Base-by-base conservation (phyloP, 1,140 invertebrate species). In the Ooceraea biroi region DNA sequence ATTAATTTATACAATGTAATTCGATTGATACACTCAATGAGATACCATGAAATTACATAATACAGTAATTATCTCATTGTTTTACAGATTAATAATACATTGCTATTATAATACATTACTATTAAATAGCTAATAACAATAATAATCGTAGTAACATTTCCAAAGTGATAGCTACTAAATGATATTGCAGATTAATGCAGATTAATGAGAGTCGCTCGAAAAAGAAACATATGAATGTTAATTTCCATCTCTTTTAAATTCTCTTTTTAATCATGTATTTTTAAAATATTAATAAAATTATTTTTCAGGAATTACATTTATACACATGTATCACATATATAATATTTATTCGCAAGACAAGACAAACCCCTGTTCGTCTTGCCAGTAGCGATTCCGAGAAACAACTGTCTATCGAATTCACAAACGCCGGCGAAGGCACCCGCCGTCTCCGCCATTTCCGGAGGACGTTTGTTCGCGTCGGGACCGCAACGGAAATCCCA, bases 381-480 rank as follows among this genome's bases (percentile, higher is more conserved):
- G 36, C 36, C 36, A 3, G 4, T 19, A 63, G n/a, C 3, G 36
- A 3, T 12, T 41, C 14, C 12, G 14, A 66, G 25, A 4, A 8
- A 48, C 66, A 22, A 17, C 12, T 46, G n/a, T 71, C n/a, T 69
- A 57, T 71, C 27, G 68, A 11, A 71, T 55, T 41, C 46, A 68
- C 63, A 7, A 68, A 52, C 19, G 25, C 19, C 48, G 48, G 25
- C 19, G 48, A 41, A 57, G n/a, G 14, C 1, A 27, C 63, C 12
- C 12, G n/a, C 27, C 10, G 50, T 30, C 50, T 10, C 10, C 27
- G 22, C 50, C 36, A 36, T 71, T 71, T 80, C 65, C 76, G 50
- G 25, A 12, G 12, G 22, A 71, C 76, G 65, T 80, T 80, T 71
- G 65, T 80, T 19, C 52, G 65, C 22, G 63, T 80, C 76, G 76